phyloP scores from a whole-genome alignment of 2,888 invertebrate genomes.

The Bedellia somnulentella region DNA sequence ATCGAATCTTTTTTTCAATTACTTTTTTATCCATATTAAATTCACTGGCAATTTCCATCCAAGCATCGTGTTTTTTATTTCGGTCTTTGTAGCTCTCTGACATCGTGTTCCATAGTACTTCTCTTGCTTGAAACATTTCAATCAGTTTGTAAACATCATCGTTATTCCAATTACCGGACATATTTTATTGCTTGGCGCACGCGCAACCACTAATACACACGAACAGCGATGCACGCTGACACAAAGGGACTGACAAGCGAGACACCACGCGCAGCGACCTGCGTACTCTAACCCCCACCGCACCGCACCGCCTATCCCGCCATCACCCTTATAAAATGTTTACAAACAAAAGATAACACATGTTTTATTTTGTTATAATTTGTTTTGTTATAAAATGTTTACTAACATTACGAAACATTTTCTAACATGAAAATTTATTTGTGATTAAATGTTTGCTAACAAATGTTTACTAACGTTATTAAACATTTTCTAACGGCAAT shows the following conservation, averaged over 20 bases:
- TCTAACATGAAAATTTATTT: too few species aligned
- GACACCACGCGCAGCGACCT: conserved; percentile 9
- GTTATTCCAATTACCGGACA: conserved; percentile 11
- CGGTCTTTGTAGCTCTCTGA: conserved; percentile 14
- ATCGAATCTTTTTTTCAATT: conserved; percentile 11
- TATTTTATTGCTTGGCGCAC: conserved; percentile 14
- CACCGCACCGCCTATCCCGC: too few species aligned
- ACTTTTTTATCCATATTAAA: conserved; percentile 13
- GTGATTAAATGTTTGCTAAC: too few species aligned
- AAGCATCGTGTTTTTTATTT: conserved; percentile 15
- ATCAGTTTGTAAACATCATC: conserved; percentile 11
- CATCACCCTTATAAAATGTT: too few species aligned
- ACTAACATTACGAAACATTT: too few species aligned
- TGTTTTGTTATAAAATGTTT: too few species aligned
- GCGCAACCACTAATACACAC: conserved; percentile 13
- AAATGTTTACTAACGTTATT: too few species aligned
- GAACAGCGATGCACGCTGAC: conserved; percentile 13
- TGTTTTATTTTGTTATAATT: too few species aligned
- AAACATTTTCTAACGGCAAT: too few species aligned
- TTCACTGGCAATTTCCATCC: conserved; percentile 13
- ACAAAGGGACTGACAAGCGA: conserved; percentile 14
- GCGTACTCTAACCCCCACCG: too few species aligned
- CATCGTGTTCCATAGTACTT: conserved; percentile 14
- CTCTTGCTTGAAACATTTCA: conserved; percentile 15
- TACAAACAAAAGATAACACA: too few species aligned